Percentiles rank a stretch among this genome's conserved stretches.
phyloP scores from a whole-genome alignment of 2,888 invertebrate species.

The Deilephila porcellus region DNA sequence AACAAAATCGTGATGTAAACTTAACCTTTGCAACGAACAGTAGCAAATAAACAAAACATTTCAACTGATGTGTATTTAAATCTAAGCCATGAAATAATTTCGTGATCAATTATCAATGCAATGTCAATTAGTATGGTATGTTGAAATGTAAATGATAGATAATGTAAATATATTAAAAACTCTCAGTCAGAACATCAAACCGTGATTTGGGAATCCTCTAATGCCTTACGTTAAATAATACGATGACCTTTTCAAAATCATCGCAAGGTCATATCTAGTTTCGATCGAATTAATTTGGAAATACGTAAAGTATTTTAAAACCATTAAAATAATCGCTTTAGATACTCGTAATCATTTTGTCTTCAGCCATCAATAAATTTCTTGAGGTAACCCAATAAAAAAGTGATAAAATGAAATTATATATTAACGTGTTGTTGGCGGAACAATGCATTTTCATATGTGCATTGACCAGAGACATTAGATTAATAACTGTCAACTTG shows the following conservation, averaged over 20 bases:
- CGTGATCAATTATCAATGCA: background rate
- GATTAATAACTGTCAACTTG: too few relatives aligned
- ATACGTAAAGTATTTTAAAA: background rate
- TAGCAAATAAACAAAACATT: background rate
- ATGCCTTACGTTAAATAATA: slow-evolving; percentile 17
- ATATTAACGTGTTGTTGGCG: too few relatives aligned
- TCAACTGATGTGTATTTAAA: background rate
- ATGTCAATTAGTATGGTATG: background rate
- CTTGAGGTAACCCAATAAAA: too few relatives aligned
- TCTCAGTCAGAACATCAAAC: background rate
- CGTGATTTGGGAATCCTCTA: background rate
- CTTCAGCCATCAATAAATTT: too few relatives aligned
- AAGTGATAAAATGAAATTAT: too few relatives aligned
- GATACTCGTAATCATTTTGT: too few relatives aligned
- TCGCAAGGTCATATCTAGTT: slow-evolving; percentile 15
- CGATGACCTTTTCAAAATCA: slow-evolving; percentile 12
- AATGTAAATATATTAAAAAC: background rate
- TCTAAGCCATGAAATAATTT: background rate
- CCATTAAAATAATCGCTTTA: background rate
- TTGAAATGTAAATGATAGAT: background rate
- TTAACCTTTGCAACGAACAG: background rate
- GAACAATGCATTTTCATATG: too few relatives aligned
- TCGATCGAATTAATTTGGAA: background rate
- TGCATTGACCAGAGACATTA: too few relatives aligned
- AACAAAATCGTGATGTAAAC: background rate